Conservation (phyloP, 2,888 invertebrate genomes). For the Tricholauxania praeusta region DNA sequence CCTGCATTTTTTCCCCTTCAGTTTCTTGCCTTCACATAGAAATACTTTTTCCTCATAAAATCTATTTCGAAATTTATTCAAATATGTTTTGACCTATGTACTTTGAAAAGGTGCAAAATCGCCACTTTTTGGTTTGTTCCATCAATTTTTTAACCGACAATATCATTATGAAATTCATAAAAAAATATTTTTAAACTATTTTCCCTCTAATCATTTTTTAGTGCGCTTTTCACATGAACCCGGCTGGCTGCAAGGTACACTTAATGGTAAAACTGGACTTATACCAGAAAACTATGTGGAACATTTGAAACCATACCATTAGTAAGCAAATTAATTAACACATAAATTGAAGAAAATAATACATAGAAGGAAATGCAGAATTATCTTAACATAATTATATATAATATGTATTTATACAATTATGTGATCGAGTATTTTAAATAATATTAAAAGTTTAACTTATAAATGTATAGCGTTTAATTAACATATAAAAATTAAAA, state of each 20-base stretch:
- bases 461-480: too few relatives aligned
- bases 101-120: too few relatives aligned
- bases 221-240: conserved; percentile 93
- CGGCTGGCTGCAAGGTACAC: conserved; percentile 96
- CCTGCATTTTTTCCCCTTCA: too few relatives aligned
- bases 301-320: conserved; percentile 67
- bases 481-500: background rate
- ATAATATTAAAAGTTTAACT: too few relatives aligned
- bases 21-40: too few relatives aligned
- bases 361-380: background rate
- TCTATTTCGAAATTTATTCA: too few relatives aligned
- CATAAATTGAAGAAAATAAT: background rate
- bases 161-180: background rate
- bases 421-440: too few relatives aligned
- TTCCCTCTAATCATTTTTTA: conserved; percentile 58
- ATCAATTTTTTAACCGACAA: background rate
- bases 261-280: conserved; percentile 91
- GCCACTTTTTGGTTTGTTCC: background rate
- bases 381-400: background rate
- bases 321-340: conserved; percentile 22
- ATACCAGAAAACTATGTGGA: conserved; percentile 98
- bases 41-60: too few relatives aligned
- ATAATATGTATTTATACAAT: too few relatives aligned
- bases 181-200: background rate
- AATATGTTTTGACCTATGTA: too few relatives aligned